Evolutionary conservation across 2,888 invertebrate genomes (phyloP).

Genomic region (Hemistola chrysoprasaria): DNA sequence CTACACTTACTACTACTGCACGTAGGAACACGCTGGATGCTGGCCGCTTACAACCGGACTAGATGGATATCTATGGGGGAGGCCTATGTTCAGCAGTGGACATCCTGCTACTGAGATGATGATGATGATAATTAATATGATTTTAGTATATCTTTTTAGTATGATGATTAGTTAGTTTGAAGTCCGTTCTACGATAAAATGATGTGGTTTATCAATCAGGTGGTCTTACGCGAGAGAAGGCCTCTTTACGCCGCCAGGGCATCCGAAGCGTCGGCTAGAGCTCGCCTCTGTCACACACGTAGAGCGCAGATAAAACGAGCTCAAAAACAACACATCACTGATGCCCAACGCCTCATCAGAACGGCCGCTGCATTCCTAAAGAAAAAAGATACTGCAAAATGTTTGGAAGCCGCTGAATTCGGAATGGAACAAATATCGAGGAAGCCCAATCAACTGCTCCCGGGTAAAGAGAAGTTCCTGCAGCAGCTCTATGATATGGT

Average conservation of each 20-base stretch:
- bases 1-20: too few species aligned
- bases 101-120: too few species aligned
- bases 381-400: slow-evolving; percentile 58
- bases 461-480: slow-evolving; percentile 63
- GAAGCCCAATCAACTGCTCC: slow-evolving; percentile 55
- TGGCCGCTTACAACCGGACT: too few species aligned
- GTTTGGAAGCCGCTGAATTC: slow-evolving; percentile 65
- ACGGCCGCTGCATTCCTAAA: slow-evolving; percentile 46
- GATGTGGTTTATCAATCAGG: slow-evolving; percentile 46
- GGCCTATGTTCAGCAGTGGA: too few species aligned
- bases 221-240: slow-evolving; percentile 61
- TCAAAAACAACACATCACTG: slow-evolving; percentile 56
- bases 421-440: slow-evolving; percentile 67
- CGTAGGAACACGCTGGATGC: too few species aligned
- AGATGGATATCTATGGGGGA: too few species aligned
- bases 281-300: slow-evolving; percentile 52
- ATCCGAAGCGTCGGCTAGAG: slow-evolving; percentile 51
- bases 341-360: slow-evolving; percentile 58
- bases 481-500: slow-evolving; percentile 61
- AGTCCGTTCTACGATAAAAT: too few species aligned
- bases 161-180: too few species aligned
- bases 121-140: too few species aligned
- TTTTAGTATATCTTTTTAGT: too few species aligned
- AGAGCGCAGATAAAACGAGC: slow-evolving; percentile 55
- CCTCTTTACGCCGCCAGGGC: slow-evolving; percentile 68